These are phyloP conservation scores for Brachyrhaphis roseni DNA, from an alignment of 2,797 vertebrate genomes.

Conservation along the genomic window DNA sequence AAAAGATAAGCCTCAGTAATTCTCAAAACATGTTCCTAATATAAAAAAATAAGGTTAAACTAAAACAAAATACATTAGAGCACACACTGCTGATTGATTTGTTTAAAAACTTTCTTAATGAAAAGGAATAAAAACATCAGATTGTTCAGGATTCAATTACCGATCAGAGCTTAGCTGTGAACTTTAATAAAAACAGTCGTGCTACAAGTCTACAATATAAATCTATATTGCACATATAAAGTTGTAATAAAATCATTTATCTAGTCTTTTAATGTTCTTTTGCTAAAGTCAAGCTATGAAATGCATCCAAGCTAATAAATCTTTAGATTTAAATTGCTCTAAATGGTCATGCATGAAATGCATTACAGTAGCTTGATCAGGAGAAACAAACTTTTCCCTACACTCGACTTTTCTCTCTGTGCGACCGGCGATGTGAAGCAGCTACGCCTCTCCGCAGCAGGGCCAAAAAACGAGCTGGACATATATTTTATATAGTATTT, in stretches of 20 bases:
- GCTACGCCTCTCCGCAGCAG: slow-evolving; percentile 63
- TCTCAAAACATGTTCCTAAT: background rate
- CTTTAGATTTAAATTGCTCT: slow-evolving; percentile 37
- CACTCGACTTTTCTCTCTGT: slow-evolving; percentile 43
- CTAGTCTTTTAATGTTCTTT: background rate
- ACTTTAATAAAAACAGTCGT: background rate
- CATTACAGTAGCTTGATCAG: slow-evolving; percentile 48
- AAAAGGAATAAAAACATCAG: background rate
- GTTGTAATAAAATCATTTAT: slow-evolving; percentile 7
- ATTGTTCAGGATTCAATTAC: background rate
- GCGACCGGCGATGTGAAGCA: slow-evolving; percentile 57
- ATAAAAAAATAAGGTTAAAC: background rate
- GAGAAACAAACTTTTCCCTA: slow-evolving; percentile 58
- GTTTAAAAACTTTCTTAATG: background rate
- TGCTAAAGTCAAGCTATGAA: background rate
- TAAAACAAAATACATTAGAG: background rate
- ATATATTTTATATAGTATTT: slow-evolving; percentile 79
- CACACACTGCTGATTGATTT: background rate
- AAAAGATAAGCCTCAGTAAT: background rate
- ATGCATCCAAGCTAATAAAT: slow-evolving; percentile 10
- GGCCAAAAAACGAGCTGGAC: slow-evolving; percentile 71
- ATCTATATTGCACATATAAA: background rate
- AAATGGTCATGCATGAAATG: slow-evolving; percentile 52
- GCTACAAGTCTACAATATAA: background rate
- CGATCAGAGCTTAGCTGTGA: background rate